Conservation (phyloP, 2,797 vertebrate genomes). For the Sebastes cheni region DNA sequence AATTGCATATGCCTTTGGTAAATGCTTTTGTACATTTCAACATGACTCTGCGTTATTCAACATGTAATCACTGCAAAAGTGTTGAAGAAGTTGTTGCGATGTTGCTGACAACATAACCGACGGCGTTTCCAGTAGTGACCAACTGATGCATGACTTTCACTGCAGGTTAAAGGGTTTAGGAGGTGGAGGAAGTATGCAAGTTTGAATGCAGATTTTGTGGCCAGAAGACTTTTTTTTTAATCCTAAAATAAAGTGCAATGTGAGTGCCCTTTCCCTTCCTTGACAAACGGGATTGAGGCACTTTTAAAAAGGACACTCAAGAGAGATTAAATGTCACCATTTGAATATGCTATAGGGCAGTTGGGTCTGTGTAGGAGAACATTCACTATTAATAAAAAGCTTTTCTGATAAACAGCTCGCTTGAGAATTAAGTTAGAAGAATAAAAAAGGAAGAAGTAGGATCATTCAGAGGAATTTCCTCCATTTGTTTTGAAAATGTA, state of each 20-base stretch:
- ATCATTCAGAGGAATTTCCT: background rate
- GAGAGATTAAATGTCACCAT: conserved; percentile 27
- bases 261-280: background rate
- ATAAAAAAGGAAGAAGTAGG: background rate
- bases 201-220: background rate
- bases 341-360: conserved; percentile 27
- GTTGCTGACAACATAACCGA: background rate
- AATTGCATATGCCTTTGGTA: background rate
- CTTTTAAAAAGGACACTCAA: conserved; percentile 15
- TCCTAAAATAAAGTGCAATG: background rate
- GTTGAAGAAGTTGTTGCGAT: background rate
- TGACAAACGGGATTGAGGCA: background rate
- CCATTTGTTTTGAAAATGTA: background rate
- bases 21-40: background rate
- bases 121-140: background rate
- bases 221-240: background rate
- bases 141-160: background rate
- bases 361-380: background rate
- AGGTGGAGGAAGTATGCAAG: background rate
- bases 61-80: background rate
- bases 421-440: background rate
- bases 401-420: background rate
- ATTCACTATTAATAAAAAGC: conserved; percentile 11
- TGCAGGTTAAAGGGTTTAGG: background rate
- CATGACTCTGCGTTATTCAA: background rate